Conservation (phyloP, 2,113 vertebrate genomes). For the Hemicordylus capensis region DNA sequence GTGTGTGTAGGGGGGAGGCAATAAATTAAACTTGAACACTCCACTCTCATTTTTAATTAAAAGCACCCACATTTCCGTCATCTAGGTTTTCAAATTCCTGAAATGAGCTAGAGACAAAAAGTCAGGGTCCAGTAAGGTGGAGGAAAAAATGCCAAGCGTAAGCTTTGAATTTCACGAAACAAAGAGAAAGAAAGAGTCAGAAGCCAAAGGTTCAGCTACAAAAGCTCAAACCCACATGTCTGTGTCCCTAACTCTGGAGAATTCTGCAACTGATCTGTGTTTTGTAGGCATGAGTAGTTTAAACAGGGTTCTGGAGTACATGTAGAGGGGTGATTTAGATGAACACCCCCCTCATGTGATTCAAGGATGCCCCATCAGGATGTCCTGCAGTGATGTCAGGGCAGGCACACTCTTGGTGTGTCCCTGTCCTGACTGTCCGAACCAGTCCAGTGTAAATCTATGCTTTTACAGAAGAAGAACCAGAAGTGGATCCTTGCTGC, state of each 20-base stretch:
- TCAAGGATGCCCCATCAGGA: too few relatives aligned
- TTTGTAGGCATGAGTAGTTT: too few relatives aligned
- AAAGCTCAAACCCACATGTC: neutral
- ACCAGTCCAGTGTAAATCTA: too few relatives aligned
- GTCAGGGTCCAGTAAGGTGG: neutral
- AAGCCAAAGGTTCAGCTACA: neutral
- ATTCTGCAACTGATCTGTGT: too few relatives aligned
- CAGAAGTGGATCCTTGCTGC: neutral
- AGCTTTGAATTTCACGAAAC: neutral
- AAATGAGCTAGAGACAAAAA: neutral
- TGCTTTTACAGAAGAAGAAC: neutral
- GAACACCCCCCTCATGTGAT: too few relatives aligned
- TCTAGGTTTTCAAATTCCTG: neutral
- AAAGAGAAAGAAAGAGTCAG: neutral
- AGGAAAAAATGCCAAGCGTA: neutral
- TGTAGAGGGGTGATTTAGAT: too few relatives aligned
- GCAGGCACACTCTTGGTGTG: too few relatives aligned
- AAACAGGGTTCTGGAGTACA: too few relatives aligned
- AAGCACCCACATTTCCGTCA: neutral
- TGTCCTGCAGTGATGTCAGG: too few relatives aligned
- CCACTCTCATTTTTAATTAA: constrained; percentile 13
- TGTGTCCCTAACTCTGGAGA: too few relatives aligned
- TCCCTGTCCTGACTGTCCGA: too few relatives aligned
- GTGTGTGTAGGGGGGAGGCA: neutral
- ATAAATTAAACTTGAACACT: neutral